Conservation (phyloP, 2,888 invertebrate genomes). For the Ditula angustiorana region DNA sequence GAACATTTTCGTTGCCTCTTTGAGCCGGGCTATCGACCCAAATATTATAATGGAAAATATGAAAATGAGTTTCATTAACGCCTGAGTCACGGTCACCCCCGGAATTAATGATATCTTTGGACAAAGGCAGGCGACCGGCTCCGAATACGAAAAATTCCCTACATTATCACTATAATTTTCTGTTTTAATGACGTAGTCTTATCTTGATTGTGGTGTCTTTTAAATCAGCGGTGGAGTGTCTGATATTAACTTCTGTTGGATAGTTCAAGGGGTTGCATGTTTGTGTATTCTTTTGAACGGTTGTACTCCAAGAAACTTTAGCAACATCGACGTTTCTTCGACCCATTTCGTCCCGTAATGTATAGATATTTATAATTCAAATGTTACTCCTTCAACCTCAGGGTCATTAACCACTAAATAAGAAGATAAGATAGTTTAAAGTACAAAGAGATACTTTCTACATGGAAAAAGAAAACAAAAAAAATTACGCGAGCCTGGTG, state of each 20-base stretch:
- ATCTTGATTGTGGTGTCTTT: constrained; percentile 27
- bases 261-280: background rate
- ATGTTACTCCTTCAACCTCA: too few species aligned
- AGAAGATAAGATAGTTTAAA: too few species aligned
- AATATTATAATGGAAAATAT: constrained; percentile 65
- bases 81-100: constrained; percentile 59
- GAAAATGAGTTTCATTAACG: constrained; percentile 63
- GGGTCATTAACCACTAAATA: too few species aligned
- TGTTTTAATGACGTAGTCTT: constrained; percentile 37
- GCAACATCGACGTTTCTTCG: background rate
- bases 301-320: background rate
- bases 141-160: constrained; percentile 36
- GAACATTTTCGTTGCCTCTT: constrained; percentile 50
- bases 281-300: background rate
- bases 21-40: constrained; percentile 57
- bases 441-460: too few species aligned
- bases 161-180: constrained; percentile 38
- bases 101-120: constrained; percentile 52
- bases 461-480: too few species aligned
- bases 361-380: too few species aligned
- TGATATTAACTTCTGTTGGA: background rate
- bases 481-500: too few species aligned
- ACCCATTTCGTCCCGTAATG: too few species aligned
- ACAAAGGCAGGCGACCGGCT: constrained; percentile 35
- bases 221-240: constrained; percentile 8